A percentile compares a stretch with the other conserved stretches of the same genome.
Conservation (phyloP, 2,113 vertebrate species). For the Tetrao urogallus region DNA sequence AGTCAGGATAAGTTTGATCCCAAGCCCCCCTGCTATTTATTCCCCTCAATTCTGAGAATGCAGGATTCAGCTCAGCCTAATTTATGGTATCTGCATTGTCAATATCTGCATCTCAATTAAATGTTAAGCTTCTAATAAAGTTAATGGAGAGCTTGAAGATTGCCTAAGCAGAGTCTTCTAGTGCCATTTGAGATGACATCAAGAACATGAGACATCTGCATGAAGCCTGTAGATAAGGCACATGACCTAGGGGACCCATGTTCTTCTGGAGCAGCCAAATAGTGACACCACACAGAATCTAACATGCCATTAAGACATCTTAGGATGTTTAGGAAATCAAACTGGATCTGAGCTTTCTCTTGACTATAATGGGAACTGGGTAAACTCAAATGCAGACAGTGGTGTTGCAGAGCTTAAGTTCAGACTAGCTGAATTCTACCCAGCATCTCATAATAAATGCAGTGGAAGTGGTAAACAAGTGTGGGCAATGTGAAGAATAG, state of each 20-base stretch:
- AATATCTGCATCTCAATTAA: background rate
- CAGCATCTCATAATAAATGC: background rate
- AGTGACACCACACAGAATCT: background rate
- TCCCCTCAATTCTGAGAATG: background rate
- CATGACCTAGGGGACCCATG: background rate
- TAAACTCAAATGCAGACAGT: background rate
- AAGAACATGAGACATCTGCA: background rate
- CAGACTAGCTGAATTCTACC: background rate
- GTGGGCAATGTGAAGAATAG: background rate
- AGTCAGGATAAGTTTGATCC: background rate
- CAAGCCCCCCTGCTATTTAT: background rate
- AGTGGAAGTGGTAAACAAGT: constrained; percentile 6
- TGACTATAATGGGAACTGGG: background rate
- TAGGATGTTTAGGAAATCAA: background rate
- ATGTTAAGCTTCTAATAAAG: constrained; percentile 29
- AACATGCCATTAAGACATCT: background rate
- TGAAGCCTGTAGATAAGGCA: constrained; percentile 12
- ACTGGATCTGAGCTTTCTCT: background rate
- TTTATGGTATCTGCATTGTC: background rate
- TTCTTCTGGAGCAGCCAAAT: background rate
- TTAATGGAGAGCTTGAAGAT: constrained; percentile 24
- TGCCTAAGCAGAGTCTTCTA: constrained; percentile 4
- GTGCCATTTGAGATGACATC: background rate
- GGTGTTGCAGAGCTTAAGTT: background rate
- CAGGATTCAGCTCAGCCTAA: background rate